Base-by-base conservation (phyloP, 1,140 invertebrate genomes). In the Chironomus tepperi region DNA sequence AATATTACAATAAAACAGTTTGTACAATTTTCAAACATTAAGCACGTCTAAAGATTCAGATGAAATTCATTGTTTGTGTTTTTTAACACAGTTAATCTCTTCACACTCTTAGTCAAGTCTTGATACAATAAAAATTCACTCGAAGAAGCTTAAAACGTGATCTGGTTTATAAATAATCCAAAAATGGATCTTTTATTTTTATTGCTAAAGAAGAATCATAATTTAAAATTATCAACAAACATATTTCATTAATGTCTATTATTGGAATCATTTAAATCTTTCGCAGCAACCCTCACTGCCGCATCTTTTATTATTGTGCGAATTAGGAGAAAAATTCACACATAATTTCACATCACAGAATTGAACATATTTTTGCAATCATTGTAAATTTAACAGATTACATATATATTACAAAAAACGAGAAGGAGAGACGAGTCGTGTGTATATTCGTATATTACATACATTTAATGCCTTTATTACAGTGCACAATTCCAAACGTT, bases 331-430 rank as follows among this genome's bases (percentile, higher is more conserved):
- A 57, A 57, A 57, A 70, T 70, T 70, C 65, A 21, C 65, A 70
- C 65, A 70, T 70, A 70, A 70, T 70, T 70, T 70, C 16, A 57
- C 47, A 57, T 15, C 19, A 15, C 16, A 21, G 18, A 18, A 21
- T 21, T 70, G 65, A 70, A 70, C 65, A 70, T 70, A 70, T 70
- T 70, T 70, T 70, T 12, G 65, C 65, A 70, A 70, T 70, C 65
- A 70, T 70, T 70, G 65, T 70, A 70, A 70, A 70, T 70, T 70
- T 70, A 70, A 18, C 19, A 70, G 65, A 70, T 70, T 70, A 70
- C 65, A 70, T n/a, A 57, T 57, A 34, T 57, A 57, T 15, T 57
- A n/a, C 12, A 57, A 57, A 34, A 34, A 34, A 34, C 1, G 24
- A 34, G 24, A 34, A 34, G 24, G 24, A 34, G 24, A 34, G 12